Evolutionary conservation across 1,140 invertebrate species (phyloP).

Genomic region (Tenebrio molitor): DNA sequence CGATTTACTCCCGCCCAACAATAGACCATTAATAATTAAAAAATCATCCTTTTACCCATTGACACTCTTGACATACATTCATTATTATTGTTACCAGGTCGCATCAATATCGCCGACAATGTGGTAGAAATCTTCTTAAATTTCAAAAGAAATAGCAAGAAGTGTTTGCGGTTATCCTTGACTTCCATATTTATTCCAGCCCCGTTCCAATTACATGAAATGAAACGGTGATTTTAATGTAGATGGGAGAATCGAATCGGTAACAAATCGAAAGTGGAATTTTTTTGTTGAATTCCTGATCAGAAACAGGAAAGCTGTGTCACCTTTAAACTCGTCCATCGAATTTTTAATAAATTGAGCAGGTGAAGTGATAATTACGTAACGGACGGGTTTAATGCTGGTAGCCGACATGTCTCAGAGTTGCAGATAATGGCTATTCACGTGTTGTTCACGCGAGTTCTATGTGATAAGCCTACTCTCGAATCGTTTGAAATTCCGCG

Average conservation of each 20-base stretch:
- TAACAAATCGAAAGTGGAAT: not conserved
- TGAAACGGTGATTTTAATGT: not conserved
- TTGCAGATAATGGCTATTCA: conserved; percentile 7
- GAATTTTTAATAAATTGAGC: not conserved
- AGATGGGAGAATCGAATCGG: not conserved
- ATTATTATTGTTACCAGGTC: no score
- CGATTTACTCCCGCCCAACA: no score
- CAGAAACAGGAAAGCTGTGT: not conserved
- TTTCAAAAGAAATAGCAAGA: not conserved
- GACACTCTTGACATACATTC: no score
- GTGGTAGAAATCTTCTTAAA: no score
- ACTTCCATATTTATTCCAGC: not conserved
- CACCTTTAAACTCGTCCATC: not conserved
- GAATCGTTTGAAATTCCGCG: not conserved
- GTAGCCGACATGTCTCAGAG: conserved; percentile 12
- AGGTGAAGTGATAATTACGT: not conserved
- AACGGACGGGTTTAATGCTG: not conserved
- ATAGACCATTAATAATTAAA: no score
- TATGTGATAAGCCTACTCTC: conserved; percentile 1
- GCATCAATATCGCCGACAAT: no score
- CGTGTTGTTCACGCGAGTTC: conserved; percentile 25
- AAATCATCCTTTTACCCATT: no score
- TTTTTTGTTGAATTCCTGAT: conserved; percentile 6
- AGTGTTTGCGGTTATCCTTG: conserved; percentile 16
- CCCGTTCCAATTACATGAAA: not conserved